These are phyloP conservation scores for Patella ulyssiponensis DNA, from an alignment of 2,888 invertebrate genomes.

Conservation along the genomic window DNA sequence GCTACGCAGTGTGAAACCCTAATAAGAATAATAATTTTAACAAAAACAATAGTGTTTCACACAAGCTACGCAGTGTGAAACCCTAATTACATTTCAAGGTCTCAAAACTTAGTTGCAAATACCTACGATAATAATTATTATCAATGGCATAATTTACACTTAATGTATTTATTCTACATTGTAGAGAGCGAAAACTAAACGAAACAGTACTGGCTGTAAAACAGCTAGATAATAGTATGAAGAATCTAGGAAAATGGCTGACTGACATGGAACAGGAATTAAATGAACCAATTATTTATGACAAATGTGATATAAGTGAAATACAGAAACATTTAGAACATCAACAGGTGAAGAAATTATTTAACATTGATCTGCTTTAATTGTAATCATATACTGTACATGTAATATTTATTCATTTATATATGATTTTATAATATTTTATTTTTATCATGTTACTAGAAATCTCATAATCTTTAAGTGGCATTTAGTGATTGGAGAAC, in stretches of 20 bases:
- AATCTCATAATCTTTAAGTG: background rate
- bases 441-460: background rate
- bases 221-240: conserved; percentile 68
- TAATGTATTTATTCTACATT: conserved; percentile 1
- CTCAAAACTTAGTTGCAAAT: too few relatives aligned
- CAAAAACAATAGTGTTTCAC: too few relatives aligned
- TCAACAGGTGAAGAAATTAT: conserved; percentile 57
- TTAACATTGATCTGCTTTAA: background rate
- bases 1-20: too few relatives aligned
- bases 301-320: conserved; percentile 54
- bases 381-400: background rate
- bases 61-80: too few relatives aligned
- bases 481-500: too few relatives aligned
- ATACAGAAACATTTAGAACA: conserved; percentile 59
- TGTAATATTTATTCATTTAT: background rate
- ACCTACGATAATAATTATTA: too few relatives aligned
- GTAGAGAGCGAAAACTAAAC: conserved; percentile 84
- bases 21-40: too few relatives aligned
- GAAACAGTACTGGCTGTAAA: conserved; percentile 72
- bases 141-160: too few relatives aligned
- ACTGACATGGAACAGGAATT: conserved; percentile 64
- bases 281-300: conserved; percentile 55
- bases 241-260: conserved; percentile 66
- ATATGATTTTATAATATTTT: background rate
- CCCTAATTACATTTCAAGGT: too few relatives aligned